Conservation (phyloP, 2,797 vertebrate species). For the Crocodylus rhombifer region DNA sequence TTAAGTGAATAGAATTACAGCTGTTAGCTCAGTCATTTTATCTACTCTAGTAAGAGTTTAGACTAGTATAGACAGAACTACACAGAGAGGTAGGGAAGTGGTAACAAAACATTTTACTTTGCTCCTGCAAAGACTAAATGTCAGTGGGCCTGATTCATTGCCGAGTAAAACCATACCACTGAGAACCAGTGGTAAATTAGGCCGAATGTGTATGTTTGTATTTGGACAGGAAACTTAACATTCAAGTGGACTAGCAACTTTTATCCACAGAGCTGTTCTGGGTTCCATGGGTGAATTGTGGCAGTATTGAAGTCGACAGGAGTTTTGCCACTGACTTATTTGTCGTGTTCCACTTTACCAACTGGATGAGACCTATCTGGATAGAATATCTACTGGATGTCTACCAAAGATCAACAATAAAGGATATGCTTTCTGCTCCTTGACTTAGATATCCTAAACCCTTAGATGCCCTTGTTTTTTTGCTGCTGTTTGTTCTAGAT, state of each 20-base stretch:
- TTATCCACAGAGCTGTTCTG: not conserved
- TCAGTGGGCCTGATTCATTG: not conserved
- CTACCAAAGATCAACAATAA: not conserved
- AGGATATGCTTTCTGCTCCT: not conserved
- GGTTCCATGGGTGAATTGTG: not conserved
- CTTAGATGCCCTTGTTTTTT: not conserved
- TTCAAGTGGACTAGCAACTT: not conserved
- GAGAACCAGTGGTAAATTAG: not conserved
- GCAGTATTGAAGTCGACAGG: not conserved
- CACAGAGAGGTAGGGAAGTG: not conserved
- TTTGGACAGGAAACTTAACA: not conserved
- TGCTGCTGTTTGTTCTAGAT: no score
- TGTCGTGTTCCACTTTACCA: not conserved
- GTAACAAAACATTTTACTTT: not conserved
- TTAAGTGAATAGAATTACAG: not conserved
- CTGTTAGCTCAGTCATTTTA: slow-evolving; percentile 9
- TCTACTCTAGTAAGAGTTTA: not conserved
- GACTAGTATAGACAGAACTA: not conserved
- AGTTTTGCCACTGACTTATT: not conserved
- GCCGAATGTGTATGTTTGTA: not conserved
- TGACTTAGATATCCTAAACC: not conserved
- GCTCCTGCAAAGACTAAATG: no score
- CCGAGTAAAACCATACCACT: not conserved
- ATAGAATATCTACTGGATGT: not conserved
- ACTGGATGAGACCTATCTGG: not conserved